Conservation (phyloP, 2,888 invertebrate genomes). For the Agriopis marginaria region DNA sequence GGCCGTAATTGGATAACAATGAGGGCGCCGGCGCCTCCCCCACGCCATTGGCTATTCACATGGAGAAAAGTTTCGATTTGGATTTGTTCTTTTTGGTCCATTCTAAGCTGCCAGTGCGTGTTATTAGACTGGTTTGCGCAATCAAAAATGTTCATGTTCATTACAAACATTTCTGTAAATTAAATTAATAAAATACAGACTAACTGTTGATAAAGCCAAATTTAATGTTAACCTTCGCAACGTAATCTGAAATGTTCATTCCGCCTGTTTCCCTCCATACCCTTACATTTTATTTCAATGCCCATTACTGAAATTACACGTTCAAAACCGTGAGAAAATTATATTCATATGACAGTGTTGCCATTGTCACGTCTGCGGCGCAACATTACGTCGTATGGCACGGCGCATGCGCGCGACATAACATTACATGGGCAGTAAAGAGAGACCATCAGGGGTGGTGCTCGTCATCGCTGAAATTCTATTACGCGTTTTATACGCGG, state of each 20-base stretch:
- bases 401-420: slow-evolving; percentile 78
- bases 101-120: slow-evolving; percentile 13
- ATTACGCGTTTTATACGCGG: slow-evolving; percentile 83
- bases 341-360: slow-evolving; percentile 56
- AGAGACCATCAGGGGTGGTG: slow-evolving; percentile 65
- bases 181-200: slow-evolving; percentile 1
- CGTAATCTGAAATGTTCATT: slow-evolving; percentile 40
- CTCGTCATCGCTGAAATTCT: slow-evolving; percentile 81
- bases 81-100: slow-evolving; percentile 33
- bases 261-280: slow-evolving; percentile 38
- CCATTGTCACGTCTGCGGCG: slow-evolving; percentile 59
- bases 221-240: slow-evolving; percentile 17
- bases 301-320: slow-evolving; percentile 48
- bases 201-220: slow-evolving; percentile 7
- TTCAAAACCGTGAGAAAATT: slow-evolving; percentile 56
- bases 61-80: slow-evolving; percentile 48
- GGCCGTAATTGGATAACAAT: slow-evolving; percentile 85
- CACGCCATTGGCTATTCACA: slow-evolving; percentile 63
- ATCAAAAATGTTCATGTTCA: not conserved
- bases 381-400: slow-evolving; percentile 55
- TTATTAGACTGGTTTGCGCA: slow-evolving; percentile 5
- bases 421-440: slow-evolving; percentile 78
- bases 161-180: not conserved
- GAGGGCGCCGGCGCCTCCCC: slow-evolving; percentile 80
- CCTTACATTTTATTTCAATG: slow-evolving; percentile 48